A percentile compares a stretch with the other conserved stretches of the same genome.
These are phyloP conservation scores for Argyrosomus japonicus DNA, from an alignment of 2,113 vertebrate species.

Conservation along the genomic window DNA sequence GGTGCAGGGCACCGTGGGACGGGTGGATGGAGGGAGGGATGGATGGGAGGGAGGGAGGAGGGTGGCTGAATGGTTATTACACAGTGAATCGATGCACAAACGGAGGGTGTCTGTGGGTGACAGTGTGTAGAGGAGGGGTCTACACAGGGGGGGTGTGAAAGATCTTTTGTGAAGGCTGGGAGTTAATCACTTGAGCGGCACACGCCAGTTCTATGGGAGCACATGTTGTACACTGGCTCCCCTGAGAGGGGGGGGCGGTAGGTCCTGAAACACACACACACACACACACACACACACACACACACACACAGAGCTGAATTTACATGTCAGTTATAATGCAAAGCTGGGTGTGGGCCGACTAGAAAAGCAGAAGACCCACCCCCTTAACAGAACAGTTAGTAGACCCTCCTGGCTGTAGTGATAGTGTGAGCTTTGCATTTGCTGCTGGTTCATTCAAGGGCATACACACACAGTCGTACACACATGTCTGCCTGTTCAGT, in stretches of 20 bases:
- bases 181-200: conserved; percentile 85
- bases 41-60: conserved; percentile 44
- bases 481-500: conserved; percentile 29
- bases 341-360: conserved; percentile 62
- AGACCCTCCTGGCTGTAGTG: conserved; percentile 55
- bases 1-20: conserved; percentile 77
- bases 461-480: conserved; percentile 23
- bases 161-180: conserved; percentile 79
- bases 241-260: conserved; percentile 60
- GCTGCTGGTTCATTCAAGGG: conserved; percentile 58
- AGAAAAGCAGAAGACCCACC: conserved; percentile 71
- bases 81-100: conserved; percentile 75
- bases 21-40: conserved; percentile 62
- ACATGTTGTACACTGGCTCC: conserved; percentile 79
- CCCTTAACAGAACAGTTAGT: conserved; percentile 67
- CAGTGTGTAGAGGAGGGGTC: conserved; percentile 48
- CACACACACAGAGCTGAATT: conserved; percentile 58
- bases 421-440: conserved; percentile 61
- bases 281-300: conserved; percentile 40
- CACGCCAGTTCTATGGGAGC: conserved; percentile 79
- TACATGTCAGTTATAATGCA: conserved; percentile 83
- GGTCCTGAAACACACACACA: conserved; percentile 61
- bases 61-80: conserved; percentile 72
- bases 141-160: conserved; percentile 50
- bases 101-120: conserved; percentile 62